phyloP scores from a whole-genome alignment of 2,797 vertebrate species.

The Galagoides demidoff region DNA sequence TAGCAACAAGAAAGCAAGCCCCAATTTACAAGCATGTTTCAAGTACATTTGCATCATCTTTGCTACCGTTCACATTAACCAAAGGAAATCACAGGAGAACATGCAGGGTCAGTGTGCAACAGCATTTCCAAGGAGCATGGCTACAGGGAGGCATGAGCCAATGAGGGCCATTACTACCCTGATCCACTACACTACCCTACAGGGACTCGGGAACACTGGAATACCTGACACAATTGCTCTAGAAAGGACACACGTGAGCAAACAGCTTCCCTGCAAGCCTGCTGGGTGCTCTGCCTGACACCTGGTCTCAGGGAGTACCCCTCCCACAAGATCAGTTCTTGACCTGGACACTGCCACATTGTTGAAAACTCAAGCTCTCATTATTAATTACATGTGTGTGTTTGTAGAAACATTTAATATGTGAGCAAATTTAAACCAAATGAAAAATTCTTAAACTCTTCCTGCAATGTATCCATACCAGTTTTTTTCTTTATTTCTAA shows the following conservation, averaged over 20 bases:
- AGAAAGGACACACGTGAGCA: no score
- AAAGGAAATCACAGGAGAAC: background rate
- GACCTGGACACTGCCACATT: background rate
- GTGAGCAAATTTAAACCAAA: background rate
- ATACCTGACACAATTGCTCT: background rate
- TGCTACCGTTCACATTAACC: background rate
- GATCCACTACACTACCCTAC: background rate
- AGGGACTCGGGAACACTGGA: background rate
- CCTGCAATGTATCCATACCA: background rate
- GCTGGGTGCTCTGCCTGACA: background rate
- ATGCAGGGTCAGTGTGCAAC: background rate
- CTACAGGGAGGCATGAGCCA: background rate
- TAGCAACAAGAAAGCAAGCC: background rate
- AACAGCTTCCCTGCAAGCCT: background rate
- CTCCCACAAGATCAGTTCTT: background rate
- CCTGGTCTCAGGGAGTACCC: background rate
- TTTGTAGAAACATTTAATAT: background rate
- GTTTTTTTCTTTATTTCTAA: background rate
- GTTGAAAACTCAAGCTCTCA: background rate
- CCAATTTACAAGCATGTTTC: background rate
- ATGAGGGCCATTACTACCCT: background rate
- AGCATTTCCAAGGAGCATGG: background rate
- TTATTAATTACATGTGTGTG: background rate
- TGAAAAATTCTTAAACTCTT: background rate
- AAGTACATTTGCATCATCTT: background rate